Evolutionary conservation across 2,888 invertebrate species (phyloP), one percentile per base, ranked within the genome.

Genomic region (Glyphotaelius pellucidus): DNA sequence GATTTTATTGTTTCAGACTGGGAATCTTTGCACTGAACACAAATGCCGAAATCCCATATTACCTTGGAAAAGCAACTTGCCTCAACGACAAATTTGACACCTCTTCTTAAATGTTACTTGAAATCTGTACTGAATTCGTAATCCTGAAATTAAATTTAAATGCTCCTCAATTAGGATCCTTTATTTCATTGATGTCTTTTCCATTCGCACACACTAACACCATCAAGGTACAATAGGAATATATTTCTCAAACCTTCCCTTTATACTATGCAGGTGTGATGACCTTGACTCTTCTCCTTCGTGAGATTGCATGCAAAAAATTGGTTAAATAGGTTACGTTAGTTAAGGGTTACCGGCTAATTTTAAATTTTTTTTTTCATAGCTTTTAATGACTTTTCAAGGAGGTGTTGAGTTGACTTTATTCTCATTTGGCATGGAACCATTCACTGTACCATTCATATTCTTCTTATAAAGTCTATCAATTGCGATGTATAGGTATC

Each of bases 21-120:
- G 90, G 90, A 90, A 90, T 90, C 9, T 90, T 90, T 32, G 83
- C 83, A 19, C 67, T 90, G 83, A 84, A 30, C 11, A 90, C 90
- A n/a, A 52, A 90, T 52, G 83, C 83, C 9, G 47, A 90, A 47
- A 52, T 47, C 15, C 84, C 90, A 15, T 90, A 84, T 35, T 47
- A 80, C 35, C 83, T 31, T 14, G 84, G 90, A 52, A 79, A 79
- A 47, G 52, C 38, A 30, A 47, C 47, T 19, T 67, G 52, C 52
- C 19, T 67, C 25, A 67, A 67, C 25, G 52, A 67, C 7, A 67
- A 67, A 67, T 67, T 67, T 25, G 52, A 67, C 52, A 67, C 19
- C 14, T 67, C 52, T 67, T 19, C 25, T 67, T 67, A 67, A 7
- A 67, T 67, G 7, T 19, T 19, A 19, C 7, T 25, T 67, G 52